Evolutionary conservation across 2,888 invertebrate genomes (phyloP).

Genomic region (Dicroscelio sp.): DNA sequence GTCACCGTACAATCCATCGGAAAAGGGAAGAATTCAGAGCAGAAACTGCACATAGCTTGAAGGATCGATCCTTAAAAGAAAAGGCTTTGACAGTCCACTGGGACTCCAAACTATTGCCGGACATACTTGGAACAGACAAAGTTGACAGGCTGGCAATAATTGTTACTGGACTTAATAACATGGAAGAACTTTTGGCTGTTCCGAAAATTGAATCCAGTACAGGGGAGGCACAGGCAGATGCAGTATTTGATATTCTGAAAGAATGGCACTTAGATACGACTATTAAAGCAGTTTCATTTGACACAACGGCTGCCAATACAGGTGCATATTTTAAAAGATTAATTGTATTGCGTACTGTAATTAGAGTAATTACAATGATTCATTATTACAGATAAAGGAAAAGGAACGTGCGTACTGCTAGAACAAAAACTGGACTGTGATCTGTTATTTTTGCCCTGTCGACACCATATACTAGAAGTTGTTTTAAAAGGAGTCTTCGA

Average conservation of each 20-base stretch:
- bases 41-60: background rate
- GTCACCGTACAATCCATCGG: slow-evolving; percentile 2
- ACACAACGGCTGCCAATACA: slow-evolving; percentile 33
- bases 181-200: slow-evolving; percentile 24
- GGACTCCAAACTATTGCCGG: slow-evolving; percentile 2
- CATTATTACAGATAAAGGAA: slow-evolving; percentile 2
- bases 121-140: background rate
- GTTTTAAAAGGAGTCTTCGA: slow-evolving; percentile 51
- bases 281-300: slow-evolving; percentile 31
- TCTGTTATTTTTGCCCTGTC: slow-evolving; percentile 27
- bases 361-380: slow-evolving; percentile 4
- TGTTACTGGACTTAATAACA: background rate
- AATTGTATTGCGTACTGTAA: background rate
- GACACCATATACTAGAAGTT: slow-evolving; percentile 30
- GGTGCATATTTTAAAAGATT: slow-evolving; percentile 7
- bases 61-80: background rate
- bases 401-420: slow-evolving; percentile 41
- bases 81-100: slow-evolving; percentile 1
- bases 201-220: slow-evolving; percentile 17
- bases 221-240: slow-evolving; percentile 10
- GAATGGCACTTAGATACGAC: background rate
- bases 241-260: background rate
- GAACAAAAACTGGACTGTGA: slow-evolving; percentile 33
- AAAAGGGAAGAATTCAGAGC: background rate
- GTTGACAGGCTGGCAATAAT: background rate